phyloP scores from a whole-genome alignment of 2,113 vertebrate genomes.

The Siniperca chuatsi region DNA sequence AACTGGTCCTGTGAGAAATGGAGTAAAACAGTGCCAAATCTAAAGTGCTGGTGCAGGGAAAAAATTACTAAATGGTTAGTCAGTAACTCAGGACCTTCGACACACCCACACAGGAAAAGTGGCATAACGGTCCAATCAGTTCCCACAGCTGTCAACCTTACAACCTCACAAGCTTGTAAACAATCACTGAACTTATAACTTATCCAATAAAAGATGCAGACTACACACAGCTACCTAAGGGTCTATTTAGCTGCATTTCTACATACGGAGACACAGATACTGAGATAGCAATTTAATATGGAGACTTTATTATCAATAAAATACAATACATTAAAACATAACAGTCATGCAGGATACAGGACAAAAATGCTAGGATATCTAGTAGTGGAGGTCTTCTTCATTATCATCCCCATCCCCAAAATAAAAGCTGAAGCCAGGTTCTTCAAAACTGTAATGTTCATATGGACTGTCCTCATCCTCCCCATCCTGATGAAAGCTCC shows the following conservation, averaged over 20 bases:
- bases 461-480: slow-evolving; percentile 8
- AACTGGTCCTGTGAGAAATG: slow-evolving; percentile 55
- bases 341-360: background rate
- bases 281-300: background rate
- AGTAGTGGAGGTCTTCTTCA: slow-evolving; percentile 43
- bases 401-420: slow-evolving; percentile 42
- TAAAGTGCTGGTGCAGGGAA: slow-evolving; percentile 76
- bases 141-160: slow-evolving; percentile 31
- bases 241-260: background rate
- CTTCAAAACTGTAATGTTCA: slow-evolving; percentile 35
- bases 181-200: slow-evolving; percentile 27
- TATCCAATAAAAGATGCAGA: slow-evolving; percentile 19
- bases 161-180: slow-evolving; percentile 27
- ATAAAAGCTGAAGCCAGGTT: slow-evolving; percentile 21
- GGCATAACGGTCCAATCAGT: slow-evolving; percentile 37
- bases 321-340: slow-evolving; percentile 7
- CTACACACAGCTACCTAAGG: background rate
- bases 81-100: slow-evolving; percentile 66
- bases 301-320: slow-evolving; percentile 52
- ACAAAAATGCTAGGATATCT: background rate
- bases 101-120: slow-evolving; percentile 71
- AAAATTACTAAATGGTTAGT: slow-evolving; percentile 68
- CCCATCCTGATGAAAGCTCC: slow-evolving; percentile 46
- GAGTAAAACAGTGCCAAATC: slow-evolving; percentile 53
- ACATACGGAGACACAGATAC: background rate